Evolutionary conservation across 2,797 vertebrate genomes (phyloP), one percentile per base, ranked within the genome.

Genomic region (Artibeus jamaicensis): DNA sequence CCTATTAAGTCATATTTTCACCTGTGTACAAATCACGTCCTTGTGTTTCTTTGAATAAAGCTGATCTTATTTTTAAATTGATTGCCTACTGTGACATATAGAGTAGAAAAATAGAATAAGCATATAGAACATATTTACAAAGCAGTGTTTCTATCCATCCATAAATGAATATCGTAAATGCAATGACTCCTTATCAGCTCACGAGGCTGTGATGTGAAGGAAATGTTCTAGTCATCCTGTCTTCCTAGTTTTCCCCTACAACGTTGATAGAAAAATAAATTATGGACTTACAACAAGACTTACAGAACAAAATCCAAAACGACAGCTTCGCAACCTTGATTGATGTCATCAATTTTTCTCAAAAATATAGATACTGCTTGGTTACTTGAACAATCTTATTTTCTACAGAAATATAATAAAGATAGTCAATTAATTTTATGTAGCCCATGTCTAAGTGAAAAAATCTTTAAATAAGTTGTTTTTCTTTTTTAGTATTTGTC

Each of bases 1-100:
- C 92, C 29, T 78, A 68, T 87, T 62, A 82, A 94, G 29, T 29
- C 39, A 57, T 11, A 57, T 73, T 92, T 93, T 24, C 14, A 82
- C 37, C 29, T 94, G 44, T 93, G 44, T 71, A 37, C 77, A 89
- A 95, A 89, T 55, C 19, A 92, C 65, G 79, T 34, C 84, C 73
- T 71, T 76, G 32, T 82, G 37, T 12, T 82, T 92, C 11, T 16
- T 32, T 88, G 62, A 94, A 90, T 82, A 62, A 94, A 50, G n/a
- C 15, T 90, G 48, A 86, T 85, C 14, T 74, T 92, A 57, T 57
- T 95, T 84, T 12, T 14, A 95, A 93, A 95, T 68, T 82, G n/a
- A 86, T 78, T 85, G 24, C 18, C 37, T 93, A 46, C 11, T 77
- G 10, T 96, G 44, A 39, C 5, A 22, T 77, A 32, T 6, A 65